Percentiles rank a stretch among this genome's conserved stretches.
Conservation (phyloP, 2,113 vertebrate species). For the Xyrauchen texanus region DNA sequence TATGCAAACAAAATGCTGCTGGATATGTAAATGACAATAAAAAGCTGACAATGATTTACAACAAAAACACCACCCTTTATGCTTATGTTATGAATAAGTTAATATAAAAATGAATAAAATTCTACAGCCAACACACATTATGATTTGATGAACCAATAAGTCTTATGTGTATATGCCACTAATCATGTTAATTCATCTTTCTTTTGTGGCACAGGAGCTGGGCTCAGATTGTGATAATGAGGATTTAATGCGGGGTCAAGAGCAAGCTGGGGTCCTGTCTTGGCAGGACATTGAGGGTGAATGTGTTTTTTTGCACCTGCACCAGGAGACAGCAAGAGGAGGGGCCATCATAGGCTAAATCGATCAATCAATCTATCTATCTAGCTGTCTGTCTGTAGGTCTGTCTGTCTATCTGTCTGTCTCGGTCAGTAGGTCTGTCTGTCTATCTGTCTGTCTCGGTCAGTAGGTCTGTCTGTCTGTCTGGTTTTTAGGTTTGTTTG, state of each 20-base stretch:
- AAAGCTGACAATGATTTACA: background rate
- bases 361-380: background rate
- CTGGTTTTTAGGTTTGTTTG: background rate
- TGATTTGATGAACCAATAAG: slow-evolving; percentile 42
- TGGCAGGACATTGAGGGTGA: slow-evolving; percentile 41
- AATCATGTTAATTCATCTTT: slow-evolving; percentile 61
- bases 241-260: slow-evolving; percentile 60
- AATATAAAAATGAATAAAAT: background rate
- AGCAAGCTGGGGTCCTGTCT: slow-evolving; percentile 49
- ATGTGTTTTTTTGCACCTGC: slow-evolving; percentile 54
- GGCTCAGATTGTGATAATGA: slow-evolving; percentile 62
- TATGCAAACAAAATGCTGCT: background rate
- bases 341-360: background rate
- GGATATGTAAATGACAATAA: background rate
- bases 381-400: too few relatives aligned
- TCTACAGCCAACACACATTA: slow-evolving; percentile 30
- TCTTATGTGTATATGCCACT: slow-evolving; percentile 47
- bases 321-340: slow-evolving; percentile 16
- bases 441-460: background rate
- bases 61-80: background rate
- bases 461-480: background rate
- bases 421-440: background rate
- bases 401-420: background rate
- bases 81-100: too few relatives aligned
- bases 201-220: slow-evolving; percentile 50